A percentile compares a stretch with the other conserved stretches of the same genome.
Conservation (phyloP, 2,797 vertebrate genomes). For the Pseudopleuronectes americanus region DNA sequence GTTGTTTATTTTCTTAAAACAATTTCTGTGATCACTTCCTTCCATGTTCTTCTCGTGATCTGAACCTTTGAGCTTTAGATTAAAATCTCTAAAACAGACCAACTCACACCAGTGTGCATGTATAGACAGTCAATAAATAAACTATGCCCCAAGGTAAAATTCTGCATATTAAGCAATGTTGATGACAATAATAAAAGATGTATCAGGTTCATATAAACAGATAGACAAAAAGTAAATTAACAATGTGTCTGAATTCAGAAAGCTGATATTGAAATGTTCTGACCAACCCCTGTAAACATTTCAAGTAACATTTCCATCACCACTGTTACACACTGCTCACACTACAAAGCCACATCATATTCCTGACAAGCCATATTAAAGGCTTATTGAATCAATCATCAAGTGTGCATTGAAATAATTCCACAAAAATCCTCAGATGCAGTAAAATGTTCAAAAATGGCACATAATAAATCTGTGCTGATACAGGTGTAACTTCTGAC, state of each 20-base stretch:
- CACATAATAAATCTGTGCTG: slow-evolving; percentile 40
- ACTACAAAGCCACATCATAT: slow-evolving; percentile 1
- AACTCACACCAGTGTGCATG: slow-evolving; percentile 1
- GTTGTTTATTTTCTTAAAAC: slow-evolving; percentile 46
- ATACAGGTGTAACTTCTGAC: slow-evolving; percentile 32
- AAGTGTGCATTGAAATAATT: slow-evolving; percentile 15
- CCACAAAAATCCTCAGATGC: slow-evolving; percentile 26
- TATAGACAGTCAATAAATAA: slow-evolving; percentile 6
- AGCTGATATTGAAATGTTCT: not conserved
- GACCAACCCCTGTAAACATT: slow-evolving; percentile 3
- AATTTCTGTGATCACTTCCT: not conserved
- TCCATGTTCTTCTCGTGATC: slow-evolving; percentile 9
- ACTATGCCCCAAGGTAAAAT: slow-evolving; percentile 4
- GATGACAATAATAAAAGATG: not conserved
- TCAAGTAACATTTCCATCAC: slow-evolving; percentile 35
- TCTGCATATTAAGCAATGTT: slow-evolving; percentile 8
- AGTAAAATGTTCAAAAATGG: slow-evolving; percentile 40
- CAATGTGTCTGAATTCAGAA: slow-evolving; percentile 2
- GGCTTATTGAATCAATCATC: not conserved
- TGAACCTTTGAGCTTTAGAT: slow-evolving; percentile 21
- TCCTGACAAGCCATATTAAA: not conserved
- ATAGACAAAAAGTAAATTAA: slow-evolving; percentile 11
- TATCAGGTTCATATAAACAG: not conserved
- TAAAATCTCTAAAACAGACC: slow-evolving; percentile 23
- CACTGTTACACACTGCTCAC: slow-evolving; percentile 12